Evolutionary conservation across 2,113 vertebrate genomes (phyloP).

Genomic region (Tiliqua scincoides): DNA sequence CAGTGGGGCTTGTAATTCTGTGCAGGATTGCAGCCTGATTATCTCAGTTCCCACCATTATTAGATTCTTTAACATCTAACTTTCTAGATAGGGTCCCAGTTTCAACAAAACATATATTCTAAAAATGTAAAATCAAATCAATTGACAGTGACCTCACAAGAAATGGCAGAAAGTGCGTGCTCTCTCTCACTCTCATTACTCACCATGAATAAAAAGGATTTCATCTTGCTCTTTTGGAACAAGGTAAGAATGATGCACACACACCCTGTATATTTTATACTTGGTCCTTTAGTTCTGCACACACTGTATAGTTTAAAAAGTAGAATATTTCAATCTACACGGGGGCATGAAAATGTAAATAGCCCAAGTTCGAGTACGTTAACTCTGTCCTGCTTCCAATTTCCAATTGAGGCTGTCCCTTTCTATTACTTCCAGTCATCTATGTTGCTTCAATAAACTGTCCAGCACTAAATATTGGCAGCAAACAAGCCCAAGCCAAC

Average conservation of each 20-base stretch:
- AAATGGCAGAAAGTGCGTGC: not conserved
- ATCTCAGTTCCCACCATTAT: accelerated
- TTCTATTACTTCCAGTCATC: slow-evolving; percentile 37
- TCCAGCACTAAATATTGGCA: slow-evolving; percentile 26
- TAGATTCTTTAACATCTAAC: not conserved
- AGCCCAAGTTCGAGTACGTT: not conserved
- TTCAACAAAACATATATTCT: not conserved
- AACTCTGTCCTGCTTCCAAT: slow-evolving; percentile 11
- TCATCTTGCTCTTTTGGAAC: slow-evolving; percentile 17
- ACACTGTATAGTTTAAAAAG: slow-evolving; percentile 14
- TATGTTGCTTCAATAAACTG: not conserved
- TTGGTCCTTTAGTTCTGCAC: not conserved
- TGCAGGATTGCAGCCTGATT: too few relatives aligned
- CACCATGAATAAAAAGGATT: not conserved
- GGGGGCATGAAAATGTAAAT: slow-evolving; percentile 27
- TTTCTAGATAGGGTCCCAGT: not conserved
- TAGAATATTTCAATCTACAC: not conserved
- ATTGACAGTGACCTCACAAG: not conserved
- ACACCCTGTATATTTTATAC: not conserved
- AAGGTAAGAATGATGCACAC: not conserved
- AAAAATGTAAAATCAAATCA: not conserved
- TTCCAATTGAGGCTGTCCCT: not conserved
- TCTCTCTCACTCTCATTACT: not conserved
- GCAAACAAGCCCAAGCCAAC: not conserved
- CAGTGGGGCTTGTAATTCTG: too few relatives aligned